phyloP scores from a whole-genome alignment of 2,113 vertebrate species.

The Nothocercus julius region DNA sequence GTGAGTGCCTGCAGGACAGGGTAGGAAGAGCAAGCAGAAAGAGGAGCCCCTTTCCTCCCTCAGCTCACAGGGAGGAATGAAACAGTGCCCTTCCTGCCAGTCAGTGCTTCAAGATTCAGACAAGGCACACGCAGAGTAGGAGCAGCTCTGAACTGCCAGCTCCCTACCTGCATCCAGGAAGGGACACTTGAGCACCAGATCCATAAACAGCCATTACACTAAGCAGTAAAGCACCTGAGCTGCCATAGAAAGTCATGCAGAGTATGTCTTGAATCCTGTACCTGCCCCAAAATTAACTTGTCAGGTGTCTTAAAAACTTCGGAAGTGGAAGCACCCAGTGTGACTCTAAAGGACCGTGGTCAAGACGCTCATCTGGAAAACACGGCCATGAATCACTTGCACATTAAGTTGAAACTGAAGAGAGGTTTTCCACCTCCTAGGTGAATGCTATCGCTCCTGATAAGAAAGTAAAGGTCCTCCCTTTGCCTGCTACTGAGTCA shows the following conservation, averaged over 20 bases:
- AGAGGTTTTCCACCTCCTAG: background rate
- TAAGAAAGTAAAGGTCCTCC: background rate
- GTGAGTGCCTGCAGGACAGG: background rate
- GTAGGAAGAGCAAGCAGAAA: background rate
- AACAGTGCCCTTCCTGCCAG: background rate
- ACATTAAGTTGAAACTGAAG: background rate
- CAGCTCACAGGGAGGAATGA: background rate
- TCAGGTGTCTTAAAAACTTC: background rate
- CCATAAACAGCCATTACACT: background rate
- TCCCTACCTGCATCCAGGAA: background rate
- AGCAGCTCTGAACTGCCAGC: background rate
- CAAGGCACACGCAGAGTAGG: background rate
- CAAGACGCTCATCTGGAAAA: conserved; percentile 33
- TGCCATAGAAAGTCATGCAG: background rate
- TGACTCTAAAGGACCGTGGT: background rate
- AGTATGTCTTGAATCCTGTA: background rate
- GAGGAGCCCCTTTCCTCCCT: background rate
- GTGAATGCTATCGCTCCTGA: background rate
- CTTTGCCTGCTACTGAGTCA: background rate
- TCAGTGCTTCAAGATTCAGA: background rate
- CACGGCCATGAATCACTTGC: conserved; percentile 29
- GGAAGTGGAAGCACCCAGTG: background rate
- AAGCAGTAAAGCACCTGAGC: background rate
- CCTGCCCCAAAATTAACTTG: background rate
- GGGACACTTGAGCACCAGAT: background rate